Base-by-base conservation (phyloP, 2,888 invertebrate genomes). In the Perizoma affinitatum region DNA sequence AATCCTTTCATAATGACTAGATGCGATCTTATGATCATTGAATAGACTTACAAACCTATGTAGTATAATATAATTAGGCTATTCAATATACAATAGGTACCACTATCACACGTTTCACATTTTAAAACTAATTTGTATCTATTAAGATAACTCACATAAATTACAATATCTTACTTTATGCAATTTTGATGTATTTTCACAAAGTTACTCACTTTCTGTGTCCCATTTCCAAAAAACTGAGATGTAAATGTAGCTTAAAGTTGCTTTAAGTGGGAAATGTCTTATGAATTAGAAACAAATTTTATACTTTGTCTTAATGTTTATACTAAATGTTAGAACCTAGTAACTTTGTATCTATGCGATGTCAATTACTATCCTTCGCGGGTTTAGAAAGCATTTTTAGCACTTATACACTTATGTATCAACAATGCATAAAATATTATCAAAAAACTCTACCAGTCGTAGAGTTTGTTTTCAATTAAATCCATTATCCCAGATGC, bases 201-300 rank as follows among this genome's bases (percentile, higher is more conserved):
- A 10, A 34, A 33, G 3, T 9, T 41, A 47, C 36, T 40, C 42
- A 50, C 7, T 42, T 45, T 54, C 42, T 0, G 48, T 51, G 10
- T 58, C 44, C 41, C 52, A 41, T 73, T 69, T 68, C 65, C 65
- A 71, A 70, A n/a, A 54, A 70, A 62, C 73, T 68, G 71, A 69
- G 68, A 71, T 68, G 68, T 77, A 77, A 79, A 75, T 75, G 84
- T 88, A 89, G 89, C 89, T 87, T 88, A 86, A 80, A 73, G 82
- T 87, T 86, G 91, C 90, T 91, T 90, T 90, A 90, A 89, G 80
- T 82, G 86, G 86, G 90, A 90, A 87, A 80, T 79, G 80, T 90
- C 90, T 91, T 91, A 91, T 90, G 90, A 91, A 88, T 82, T 83
- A 86, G 86, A 81, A 80, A 88, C 86, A 75, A 84, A 76, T 81